These are phyloP conservation scores for Ctenopoma kingsleyae DNA, from an alignment of 2,797 vertebrate species.

Conservation along the genomic window DNA sequence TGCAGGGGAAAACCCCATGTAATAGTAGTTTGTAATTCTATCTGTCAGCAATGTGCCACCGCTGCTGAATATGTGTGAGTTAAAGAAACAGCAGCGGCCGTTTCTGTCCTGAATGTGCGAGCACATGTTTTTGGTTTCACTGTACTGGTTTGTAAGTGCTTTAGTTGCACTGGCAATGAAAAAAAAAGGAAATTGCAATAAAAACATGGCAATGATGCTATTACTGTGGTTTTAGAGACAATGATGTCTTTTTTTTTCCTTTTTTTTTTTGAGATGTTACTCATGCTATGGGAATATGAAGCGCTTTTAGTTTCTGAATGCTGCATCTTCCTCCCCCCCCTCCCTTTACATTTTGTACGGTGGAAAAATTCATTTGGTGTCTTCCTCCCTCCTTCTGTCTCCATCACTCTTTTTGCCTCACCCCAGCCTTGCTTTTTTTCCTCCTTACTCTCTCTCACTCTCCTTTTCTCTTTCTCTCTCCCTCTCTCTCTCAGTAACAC, in stretches of 20 bases:
- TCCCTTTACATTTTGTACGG: conserved; percentile 49
- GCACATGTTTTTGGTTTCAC: conserved; percentile 15
- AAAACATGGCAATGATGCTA: conserved; percentile 3
- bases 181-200: neutral
- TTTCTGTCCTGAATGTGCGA: conserved; percentile 17
- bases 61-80: conserved; percentile 21
- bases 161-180: neutral
- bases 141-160: neutral
- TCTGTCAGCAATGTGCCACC: conserved; percentile 34
- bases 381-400: conserved; percentile 55
- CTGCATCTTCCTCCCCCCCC: conserved; percentile 22
- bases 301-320: conserved; percentile 33
- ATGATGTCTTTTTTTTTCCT: conserved; percentile 6
- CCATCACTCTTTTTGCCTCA: conserved; percentile 53
- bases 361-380: conserved; percentile 70
- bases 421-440: conserved; percentile 33
- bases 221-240: conserved; percentile 24
- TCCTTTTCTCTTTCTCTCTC: conserved; percentile 49
- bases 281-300: conserved; percentile 13
- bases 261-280: neutral
- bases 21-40: conserved; percentile 71
- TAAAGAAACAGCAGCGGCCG: conserved; percentile 33
- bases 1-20: conserved; percentile 71
- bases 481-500: conserved; percentile 71
- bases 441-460: conserved; percentile 37